phyloP scores from a whole-genome alignment of 2,113 vertebrate species.

The Brienomyrus brachyistius region DNA sequence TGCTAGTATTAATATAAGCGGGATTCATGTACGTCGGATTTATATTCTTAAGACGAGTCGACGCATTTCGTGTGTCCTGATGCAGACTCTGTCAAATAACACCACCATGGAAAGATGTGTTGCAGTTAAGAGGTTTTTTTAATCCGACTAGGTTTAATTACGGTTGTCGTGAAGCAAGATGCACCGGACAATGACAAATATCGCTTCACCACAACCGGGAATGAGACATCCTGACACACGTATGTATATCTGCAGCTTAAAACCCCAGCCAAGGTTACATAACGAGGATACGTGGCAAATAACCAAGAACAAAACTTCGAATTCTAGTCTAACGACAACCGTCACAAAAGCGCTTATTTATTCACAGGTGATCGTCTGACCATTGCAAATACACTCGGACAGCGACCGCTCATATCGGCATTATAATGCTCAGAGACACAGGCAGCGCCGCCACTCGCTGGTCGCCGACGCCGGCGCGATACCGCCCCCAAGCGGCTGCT shows the following conservation, averaged over 20 bases:
- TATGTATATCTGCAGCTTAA: neutral
- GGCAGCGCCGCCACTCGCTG: neutral
- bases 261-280: neutral
- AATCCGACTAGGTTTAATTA: neutral
- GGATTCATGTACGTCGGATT: neutral
- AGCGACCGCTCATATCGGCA: neutral
- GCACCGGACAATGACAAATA: neutral
- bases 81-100: neutral
- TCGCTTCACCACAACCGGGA: neutral
- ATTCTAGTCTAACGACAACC: neutral
- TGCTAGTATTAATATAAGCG: neutral
- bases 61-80: neutral
- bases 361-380: neutral
- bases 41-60: neutral
- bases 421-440: neutral
- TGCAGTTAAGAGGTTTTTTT: neutral
- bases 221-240: neutral
- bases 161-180: neutral
- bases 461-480: neutral
- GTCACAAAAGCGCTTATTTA: neutral
- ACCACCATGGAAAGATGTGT: neutral
- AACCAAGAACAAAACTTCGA: neutral
- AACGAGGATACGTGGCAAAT: neutral
- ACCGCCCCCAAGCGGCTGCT: conserved; percentile 8
- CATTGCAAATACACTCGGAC: neutral